These are phyloP conservation scores for Apodemus sylvaticus DNA, from an alignment of 2,113 vertebrate genomes.

Conservation along the genomic window DNA sequence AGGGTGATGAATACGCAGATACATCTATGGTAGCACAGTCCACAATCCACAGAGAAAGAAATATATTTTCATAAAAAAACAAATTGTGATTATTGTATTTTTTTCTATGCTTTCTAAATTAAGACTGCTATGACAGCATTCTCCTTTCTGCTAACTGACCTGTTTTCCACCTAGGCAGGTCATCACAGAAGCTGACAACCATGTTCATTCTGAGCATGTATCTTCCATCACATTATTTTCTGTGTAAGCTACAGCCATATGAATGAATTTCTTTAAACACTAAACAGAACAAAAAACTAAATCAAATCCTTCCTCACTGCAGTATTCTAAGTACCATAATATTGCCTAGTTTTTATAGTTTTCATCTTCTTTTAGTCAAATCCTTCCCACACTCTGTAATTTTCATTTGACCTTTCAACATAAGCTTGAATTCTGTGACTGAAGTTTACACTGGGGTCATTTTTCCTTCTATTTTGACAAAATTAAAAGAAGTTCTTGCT, in stretches of 20 bases:
- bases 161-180: not conserved
- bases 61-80: not conserved
- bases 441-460: not conserved
- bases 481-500: conserved; percentile 35
- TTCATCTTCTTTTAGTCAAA: not conserved
- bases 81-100: not conserved
- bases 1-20: not conserved
- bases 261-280: not conserved
- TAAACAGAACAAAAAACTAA: conserved; percentile 28
- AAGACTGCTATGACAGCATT: not conserved
- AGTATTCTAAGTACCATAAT: not conserved
- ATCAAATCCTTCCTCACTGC: not conserved
- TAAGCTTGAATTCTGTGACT: not conserved
- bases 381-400: not conserved
- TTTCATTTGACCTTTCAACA: conserved; percentile 38
- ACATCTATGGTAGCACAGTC: not conserved
- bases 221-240: not conserved
- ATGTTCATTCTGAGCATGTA: not conserved
- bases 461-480: not conserved
- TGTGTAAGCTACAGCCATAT: not conserved
- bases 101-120: not conserved
- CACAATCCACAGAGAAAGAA: not conserved
- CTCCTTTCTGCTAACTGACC: not conserved
- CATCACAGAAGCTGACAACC: not conserved
- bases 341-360: not conserved